Evolutionary conservation across 2,113 vertebrate species (phyloP), one percentile per base, ranked within the genome.

Genomic region (Pseudolaguvia tuberculata): DNA sequence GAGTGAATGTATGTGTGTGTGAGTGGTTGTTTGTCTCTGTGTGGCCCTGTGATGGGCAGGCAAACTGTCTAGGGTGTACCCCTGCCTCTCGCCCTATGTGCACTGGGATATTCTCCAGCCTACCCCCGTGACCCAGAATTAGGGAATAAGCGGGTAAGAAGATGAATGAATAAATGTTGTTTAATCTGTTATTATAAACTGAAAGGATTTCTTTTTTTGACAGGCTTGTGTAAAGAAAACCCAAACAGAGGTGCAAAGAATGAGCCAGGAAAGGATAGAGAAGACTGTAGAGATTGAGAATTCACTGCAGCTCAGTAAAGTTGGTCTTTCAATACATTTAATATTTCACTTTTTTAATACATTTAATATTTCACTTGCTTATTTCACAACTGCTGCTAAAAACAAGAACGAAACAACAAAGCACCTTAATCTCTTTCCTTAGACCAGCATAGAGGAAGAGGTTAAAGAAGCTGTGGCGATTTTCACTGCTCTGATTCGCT

Each of bases 381-480:
- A 23, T 52, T 3, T 25, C 11, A 25, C 25, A 3, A 9, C n/a
- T 39, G 3, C n/a, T 70, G 18, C 20, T 21, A 35, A 18, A 70
- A 15, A 55, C 8, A 18, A 14, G 50, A 68, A 5, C 5, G 12
- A n/a, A 14, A 42, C 39, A 42, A 4, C 6, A 6, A 35, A 3
- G n/a, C 45, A 35, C 21, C 27, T n/a, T 55, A 4, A 48, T 47
- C 57, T n/a, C 25, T 53, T 61, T 47, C 13, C 47, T 52, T 68
- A 81, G 52, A 75, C 45, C 51, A 79, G 72, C 47, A 75, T 65
- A 75, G 71, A 61, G 15, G 47, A 70, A 35, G 14, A 69, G 56
- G 52, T n/a, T 18, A 20, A 47, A 63, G 18, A 65, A 27, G 48
- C 13, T 45, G n/a, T 48, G 57, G 73, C 75, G 17, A 50, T 79